These are phyloP conservation scores for Drosophila falleni DNA, from an alignment of 2,888 invertebrate genomes.

Conservation along the genomic window DNA sequence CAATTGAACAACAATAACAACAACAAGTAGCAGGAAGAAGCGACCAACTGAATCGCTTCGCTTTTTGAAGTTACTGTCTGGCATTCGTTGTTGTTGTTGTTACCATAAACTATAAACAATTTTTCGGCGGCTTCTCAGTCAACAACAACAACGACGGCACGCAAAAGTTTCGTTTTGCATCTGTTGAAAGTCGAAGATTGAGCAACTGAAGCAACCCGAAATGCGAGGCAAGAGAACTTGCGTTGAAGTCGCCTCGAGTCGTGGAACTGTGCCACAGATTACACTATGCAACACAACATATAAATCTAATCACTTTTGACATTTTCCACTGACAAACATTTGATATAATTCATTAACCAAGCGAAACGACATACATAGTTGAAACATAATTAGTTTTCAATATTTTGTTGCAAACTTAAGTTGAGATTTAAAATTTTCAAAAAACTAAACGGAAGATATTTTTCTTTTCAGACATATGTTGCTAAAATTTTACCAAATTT, in stretches of 20 bases:
- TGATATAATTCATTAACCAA: not conserved
- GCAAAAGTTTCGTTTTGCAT: constrained; percentile 78
- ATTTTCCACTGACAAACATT: not conserved
- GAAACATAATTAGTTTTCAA: constrained; percentile 2
- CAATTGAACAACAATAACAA: constrained; percentile 48
- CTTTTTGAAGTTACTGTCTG: constrained; percentile 66
- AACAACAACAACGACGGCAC: constrained; percentile 53
- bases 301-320: not conserved
- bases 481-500: too few species aligned
- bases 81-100: constrained; percentile 41
- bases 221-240: constrained; percentile 33
- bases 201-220: constrained; percentile 44
- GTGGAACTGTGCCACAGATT: constrained; percentile 51
- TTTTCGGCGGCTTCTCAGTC: constrained; percentile 75
- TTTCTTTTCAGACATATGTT: too few species aligned
- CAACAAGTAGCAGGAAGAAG: constrained; percentile 71
- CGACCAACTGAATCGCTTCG: constrained; percentile 74
- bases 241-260: constrained; percentile 44
- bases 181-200: constrained; percentile 63
- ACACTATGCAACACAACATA: constrained; percentile 44
- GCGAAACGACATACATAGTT: not conserved
- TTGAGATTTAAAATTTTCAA: too few species aligned
- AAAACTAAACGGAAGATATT: too few species aligned
- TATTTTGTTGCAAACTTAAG: not conserved
- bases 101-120: constrained; percentile 71